Evolutionary conservation across 2,113 vertebrate genomes (phyloP).

Genomic region (Albula goreensis): DNA sequence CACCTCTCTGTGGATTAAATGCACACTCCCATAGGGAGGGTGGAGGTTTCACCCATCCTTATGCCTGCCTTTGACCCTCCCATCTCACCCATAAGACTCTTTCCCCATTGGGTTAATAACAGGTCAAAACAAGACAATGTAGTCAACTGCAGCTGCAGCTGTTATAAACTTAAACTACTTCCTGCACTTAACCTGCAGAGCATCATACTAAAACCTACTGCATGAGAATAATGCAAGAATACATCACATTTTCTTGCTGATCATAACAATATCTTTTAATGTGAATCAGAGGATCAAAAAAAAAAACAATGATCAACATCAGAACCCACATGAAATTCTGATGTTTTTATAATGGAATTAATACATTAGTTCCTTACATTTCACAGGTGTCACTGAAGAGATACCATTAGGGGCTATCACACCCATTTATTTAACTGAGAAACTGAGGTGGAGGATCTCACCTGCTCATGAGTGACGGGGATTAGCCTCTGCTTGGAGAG

Average conservation of each 20-base stretch:
- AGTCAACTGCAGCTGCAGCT: neutral
- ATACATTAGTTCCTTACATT: neutral
- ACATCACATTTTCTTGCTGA: neutral
- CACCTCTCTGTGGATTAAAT: neutral
- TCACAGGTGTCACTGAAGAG: neutral
- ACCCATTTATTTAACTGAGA: neutral
- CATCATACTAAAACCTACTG: no score
- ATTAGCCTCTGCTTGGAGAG: conserved; percentile 92
- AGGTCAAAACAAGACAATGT: neutral
- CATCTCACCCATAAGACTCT: neutral
- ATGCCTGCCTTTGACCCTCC: neutral
- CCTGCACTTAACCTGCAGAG: neutral
- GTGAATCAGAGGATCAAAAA: neutral
- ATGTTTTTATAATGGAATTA: neutral
- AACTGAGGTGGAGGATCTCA: conserved; percentile 46
- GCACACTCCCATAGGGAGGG: neutral
- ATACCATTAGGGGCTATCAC: neutral
- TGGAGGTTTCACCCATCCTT: neutral
- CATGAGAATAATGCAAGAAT: no score
- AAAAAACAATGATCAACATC: neutral
- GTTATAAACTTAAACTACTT: neutral
- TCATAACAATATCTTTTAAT: neutral
- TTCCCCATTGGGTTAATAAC: neutral
- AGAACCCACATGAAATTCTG: neutral
- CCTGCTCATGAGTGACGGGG: conserved; percentile 93